phyloP scores from a whole-genome alignment of 2,113 vertebrate species.

The Tamias sibiricus region DNA sequence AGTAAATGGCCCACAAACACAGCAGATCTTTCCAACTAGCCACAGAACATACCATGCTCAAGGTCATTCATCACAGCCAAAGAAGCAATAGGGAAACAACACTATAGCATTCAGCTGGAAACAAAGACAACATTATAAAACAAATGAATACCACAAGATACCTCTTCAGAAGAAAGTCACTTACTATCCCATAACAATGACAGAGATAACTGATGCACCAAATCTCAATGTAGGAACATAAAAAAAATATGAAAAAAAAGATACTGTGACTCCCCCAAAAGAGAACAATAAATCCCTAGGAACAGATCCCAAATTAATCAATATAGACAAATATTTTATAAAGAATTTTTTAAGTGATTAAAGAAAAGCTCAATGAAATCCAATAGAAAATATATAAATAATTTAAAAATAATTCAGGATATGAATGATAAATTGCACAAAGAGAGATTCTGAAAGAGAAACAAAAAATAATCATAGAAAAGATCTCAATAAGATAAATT shows the following conservation, averaged over 20 bases:
- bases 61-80: not conserved
- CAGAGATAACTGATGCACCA: not conserved
- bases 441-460: too few species aligned
- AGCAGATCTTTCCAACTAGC: not conserved
- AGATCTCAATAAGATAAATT: too few species aligned
- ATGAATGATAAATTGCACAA: too few species aligned
- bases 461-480: too few species aligned
- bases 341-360: too few species aligned
- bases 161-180: not conserved
- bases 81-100: not conserved
- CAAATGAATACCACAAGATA: not conserved
- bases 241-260: not conserved
- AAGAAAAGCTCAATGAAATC: too few species aligned
- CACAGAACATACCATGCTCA: not conserved
- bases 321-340: too few species aligned
- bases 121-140: not conserved
- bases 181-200: not conserved
- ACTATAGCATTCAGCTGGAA: not conserved
- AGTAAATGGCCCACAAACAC: not conserved
- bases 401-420: too few species aligned
- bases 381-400: too few species aligned
- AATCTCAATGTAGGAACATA: not conserved
- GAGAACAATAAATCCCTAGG: not conserved
- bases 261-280: too few species aligned
- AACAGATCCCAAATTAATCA: too few species aligned